Conservation (phyloP, 2,888 invertebrate species). For the Polyploca ridens region DNA sequence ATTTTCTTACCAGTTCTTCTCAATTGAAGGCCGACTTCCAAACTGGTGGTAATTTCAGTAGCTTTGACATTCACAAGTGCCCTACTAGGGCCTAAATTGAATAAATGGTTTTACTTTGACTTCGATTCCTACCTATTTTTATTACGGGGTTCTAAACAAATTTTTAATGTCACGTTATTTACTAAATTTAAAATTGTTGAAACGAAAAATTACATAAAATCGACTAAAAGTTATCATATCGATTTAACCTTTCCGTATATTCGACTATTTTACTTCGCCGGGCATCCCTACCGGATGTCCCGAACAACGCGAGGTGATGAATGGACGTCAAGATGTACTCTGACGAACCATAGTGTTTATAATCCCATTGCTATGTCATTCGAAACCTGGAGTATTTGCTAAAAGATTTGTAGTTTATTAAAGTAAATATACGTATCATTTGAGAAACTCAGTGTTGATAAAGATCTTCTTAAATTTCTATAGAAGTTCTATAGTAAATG, state of each 20-base stretch:
- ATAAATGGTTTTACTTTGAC: no score
- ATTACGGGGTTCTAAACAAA: no score
- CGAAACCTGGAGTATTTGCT: constrained; percentile 39
- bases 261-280: neutral
- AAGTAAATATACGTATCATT: constrained; percentile 21
- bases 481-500: neutral
- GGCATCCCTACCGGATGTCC: constrained; percentile 30
- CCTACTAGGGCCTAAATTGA: no score
- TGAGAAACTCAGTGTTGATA: constrained; percentile 14
- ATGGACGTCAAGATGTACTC: constrained; percentile 32
- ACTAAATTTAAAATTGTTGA: no score
- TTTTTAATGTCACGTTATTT: no score
- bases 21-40: no score
- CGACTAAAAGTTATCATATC: neutral
- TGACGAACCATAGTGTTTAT: constrained; percentile 44
- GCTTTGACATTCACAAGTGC: no score
- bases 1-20: no score
- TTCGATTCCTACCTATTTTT: no score
- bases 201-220: neutral
- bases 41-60: no score
- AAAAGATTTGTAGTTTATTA: constrained; percentile 5
- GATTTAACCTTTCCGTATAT: neutral
- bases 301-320: constrained; percentile 43
- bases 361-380: constrained; percentile 60
- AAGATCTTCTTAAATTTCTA: neutral